Base-by-base conservation (phyloP, 2,888 invertebrate species). In the Synergus laeviventris region DNA sequence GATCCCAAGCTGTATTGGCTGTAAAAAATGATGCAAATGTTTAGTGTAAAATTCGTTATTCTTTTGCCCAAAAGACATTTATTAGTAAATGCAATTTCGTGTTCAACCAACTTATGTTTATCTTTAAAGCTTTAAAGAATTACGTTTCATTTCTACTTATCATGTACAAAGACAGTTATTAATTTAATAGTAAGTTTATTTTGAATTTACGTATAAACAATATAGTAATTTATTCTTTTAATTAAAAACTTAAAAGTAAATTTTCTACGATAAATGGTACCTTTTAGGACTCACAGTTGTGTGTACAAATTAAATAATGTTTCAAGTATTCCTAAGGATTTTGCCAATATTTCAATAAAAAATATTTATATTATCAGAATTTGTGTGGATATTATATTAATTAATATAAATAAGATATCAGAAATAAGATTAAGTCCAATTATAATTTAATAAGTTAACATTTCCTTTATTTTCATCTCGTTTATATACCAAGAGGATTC, bases 1-100 rank as follows among this genome's bases (percentile, higher is more conserved):
- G 95, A 96, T 89, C 94, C 94, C 84, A 93, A 93, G 66, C 92
- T 95, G 88, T 94, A 95, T 87, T 95, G 95, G 95, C 93, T 94
- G 82, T 95, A 92, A 92, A 83, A 73, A 60, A 70, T 31, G 1
- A 7, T 7, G 61, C 75, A 75, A 80, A 83, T 80, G 87, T 87
- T 78, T 84, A 74, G 78, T 87, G 85, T 76, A 85, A 80, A 21
- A 2, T 24, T 11, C 56, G 21, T 56, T 56, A 24, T 56, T 56
- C 21, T 24, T 56, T 21, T 21, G 11, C 12, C 21, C 56, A 14
- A n/a, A 21, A 56, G 21, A 56, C 4, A 24, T 18, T 21, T 56
- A 14, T 42, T 7, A 18, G n/a, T 49, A 49, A 16, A 18, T 7
- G 49, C 49, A 49, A n/a, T 49, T n/a, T 49, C n/a, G 49, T 56